Evolutionary conservation across 2,888 invertebrate genomes (phyloP).

Genomic region (Andrena hattorfiana): DNA sequence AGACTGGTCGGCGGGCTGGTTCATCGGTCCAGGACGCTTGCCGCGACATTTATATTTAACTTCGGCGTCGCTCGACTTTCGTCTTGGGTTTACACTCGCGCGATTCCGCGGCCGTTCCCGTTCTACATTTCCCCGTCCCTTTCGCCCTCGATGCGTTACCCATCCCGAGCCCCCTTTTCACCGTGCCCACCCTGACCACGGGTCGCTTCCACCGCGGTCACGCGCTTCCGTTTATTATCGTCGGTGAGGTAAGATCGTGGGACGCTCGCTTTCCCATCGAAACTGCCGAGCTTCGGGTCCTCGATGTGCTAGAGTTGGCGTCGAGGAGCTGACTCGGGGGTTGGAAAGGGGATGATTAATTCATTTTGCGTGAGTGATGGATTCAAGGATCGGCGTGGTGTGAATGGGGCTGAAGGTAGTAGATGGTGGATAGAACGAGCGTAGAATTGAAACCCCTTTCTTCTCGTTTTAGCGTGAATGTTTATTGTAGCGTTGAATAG

Average conservation of each 20-base stretch:
- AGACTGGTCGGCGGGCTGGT: conserved; percentile 81
- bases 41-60: conserved; percentile 85
- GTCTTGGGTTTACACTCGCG: conserved; percentile 40
- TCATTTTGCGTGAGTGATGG: not conserved
- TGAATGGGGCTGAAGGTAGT: not conserved
- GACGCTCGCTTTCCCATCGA: not conserved
- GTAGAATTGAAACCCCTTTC: too few relatives aligned
- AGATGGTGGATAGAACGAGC: not conserved
- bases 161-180: not conserved
- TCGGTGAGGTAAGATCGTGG: conserved; percentile 49
- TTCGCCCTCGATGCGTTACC: conserved; percentile 38
- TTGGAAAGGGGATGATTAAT: not conserved
- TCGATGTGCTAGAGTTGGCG: not conserved
- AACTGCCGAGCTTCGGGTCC: not conserved
- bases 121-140: conserved; percentile 52
- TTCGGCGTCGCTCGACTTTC: conserved; percentile 79
- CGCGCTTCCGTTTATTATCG: conserved; percentile 52
- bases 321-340: not conserved
- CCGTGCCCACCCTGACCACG: not conserved
- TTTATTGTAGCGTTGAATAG: too few relatives aligned
- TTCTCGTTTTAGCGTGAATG: too few relatives aligned
- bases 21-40: conserved; percentile 83
- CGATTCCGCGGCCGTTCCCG: conserved; percentile 50
- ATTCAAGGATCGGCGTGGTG: not conserved
- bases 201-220: conserved; percentile 3